Base-by-base conservation (phyloP, 2,113 vertebrate genomes). In the Sula dactylatra region DNA sequence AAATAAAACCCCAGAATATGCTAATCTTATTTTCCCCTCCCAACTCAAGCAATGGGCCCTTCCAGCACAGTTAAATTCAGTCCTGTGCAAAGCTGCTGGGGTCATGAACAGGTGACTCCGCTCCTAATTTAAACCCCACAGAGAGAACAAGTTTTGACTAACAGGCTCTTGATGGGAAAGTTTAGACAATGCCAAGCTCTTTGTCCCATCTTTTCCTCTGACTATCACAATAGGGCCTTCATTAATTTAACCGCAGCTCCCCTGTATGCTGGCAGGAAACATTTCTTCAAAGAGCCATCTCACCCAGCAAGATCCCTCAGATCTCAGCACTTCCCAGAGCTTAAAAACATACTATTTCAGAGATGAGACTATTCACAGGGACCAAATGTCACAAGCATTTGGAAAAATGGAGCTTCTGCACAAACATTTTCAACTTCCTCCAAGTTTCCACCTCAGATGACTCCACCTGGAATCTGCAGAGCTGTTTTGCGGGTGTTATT, bases 281-380 rank as follows among this genome's bases (percentile, higher is more conserved):
- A 54, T 67, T 91, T 90, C 90, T 96, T 94, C 92, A 94, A 95
- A 97, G 93, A 94, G 56, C 38, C 79, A 54, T 72, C 65, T 87
- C 66, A 94, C 91, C 36, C 94, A 95, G 92, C 83, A 62, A 94
- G 89, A 92, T 66, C 42, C 86, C 66, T 96, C 70, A 94, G 86
- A 95, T 95, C 91, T 96, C 94, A 93, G 93, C 78, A 85, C 58
- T 77, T 79, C 40, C 54, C 58, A 84, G 62, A 84, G 55, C 58
- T 79, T 89, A 94, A 76, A 91, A 95, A 94, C 62, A 87, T 5
- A 72, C 49, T 79, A 27, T 87, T 90, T 90, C 56, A 45, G 54
- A 86, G 47, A 86, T 56, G 19, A 95, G 56, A 79, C 82, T 80
- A 74, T 59, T 88, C 73, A 56, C 8, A 24, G 61, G 61, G 25